Evolutionary conservation across 1,140 invertebrate species (phyloP).

Genomic region (Drepana arcuata): DNA sequence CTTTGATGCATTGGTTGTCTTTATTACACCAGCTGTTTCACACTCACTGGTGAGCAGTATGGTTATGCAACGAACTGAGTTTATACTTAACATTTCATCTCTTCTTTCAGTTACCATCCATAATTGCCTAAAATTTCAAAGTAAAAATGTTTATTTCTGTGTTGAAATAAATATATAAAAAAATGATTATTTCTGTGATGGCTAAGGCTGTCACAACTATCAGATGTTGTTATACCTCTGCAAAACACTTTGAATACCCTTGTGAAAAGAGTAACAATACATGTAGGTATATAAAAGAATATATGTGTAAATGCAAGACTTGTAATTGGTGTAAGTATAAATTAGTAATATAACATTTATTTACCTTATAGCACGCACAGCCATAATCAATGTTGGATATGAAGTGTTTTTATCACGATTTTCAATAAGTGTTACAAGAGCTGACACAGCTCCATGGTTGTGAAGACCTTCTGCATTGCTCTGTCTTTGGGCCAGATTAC

Average conservation of each 20-base stretch:
- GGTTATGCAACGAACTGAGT: constrained; percentile 48
- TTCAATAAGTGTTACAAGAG: constrained; percentile 53
- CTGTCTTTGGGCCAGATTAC: constrained; percentile 57
- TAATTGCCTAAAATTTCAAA: constrained; percentile 53
- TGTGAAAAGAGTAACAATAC: too few species aligned
- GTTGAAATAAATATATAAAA: constrained; percentile 2
- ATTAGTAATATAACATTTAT: too few species aligned
- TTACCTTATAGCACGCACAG: constrained; percentile 69
- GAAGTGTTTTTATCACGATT: constrained; percentile 59
- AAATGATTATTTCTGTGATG: background rate
- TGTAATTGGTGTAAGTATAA: too few species aligned
- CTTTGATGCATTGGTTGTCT: constrained; percentile 29
- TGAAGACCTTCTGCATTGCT: constrained; percentile 59
- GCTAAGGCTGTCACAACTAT: too few species aligned
- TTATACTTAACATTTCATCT: constrained; percentile 58
- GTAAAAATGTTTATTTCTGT: constrained; percentile 2
- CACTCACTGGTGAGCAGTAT: constrained; percentile 56
- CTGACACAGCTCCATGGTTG: constrained; percentile 51
- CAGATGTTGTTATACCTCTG: too few species aligned
- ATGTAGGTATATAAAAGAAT: too few species aligned
- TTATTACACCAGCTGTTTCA: constrained; percentile 55
- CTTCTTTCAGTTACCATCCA: constrained; percentile 62
- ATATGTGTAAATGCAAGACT: too few species aligned
- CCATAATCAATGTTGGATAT: constrained; percentile 63
- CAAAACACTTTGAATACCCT: too few species aligned